A percentile compares a stretch with the other conserved stretches of the same genome.
phyloP scores from a whole-genome alignment of 64 coral and sea anemone genomes.

The Stichodactyla helianthus region DNA sequence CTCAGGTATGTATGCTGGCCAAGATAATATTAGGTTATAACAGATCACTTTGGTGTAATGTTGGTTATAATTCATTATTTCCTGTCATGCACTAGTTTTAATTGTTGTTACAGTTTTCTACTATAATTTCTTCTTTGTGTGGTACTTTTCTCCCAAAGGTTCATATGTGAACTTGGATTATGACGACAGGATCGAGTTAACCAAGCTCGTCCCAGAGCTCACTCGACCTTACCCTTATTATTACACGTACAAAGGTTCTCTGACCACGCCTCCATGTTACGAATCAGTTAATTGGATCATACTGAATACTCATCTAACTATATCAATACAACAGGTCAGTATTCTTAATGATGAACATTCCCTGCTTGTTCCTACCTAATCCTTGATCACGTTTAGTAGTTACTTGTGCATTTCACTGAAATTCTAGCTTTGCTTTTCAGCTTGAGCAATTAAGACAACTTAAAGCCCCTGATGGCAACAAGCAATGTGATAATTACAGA shows the following conservation, averaged over 20 bases:
- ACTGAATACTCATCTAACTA: constrained; percentile 13
- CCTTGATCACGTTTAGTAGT: too few relatives aligned
- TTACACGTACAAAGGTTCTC: constrained; percentile 64
- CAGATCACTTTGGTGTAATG: too few relatives aligned
- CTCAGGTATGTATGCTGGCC: background rate
- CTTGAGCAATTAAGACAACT: background rate
- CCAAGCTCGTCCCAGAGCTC: constrained; percentile 33
- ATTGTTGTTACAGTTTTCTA: too few relatives aligned
- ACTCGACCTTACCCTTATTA: constrained; percentile 12
- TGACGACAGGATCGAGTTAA: constrained; percentile 18
- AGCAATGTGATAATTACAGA: background rate
- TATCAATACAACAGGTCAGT: constrained; percentile 46
- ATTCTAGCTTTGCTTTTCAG: background rate
- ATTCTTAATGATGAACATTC: too few relatives aligned
- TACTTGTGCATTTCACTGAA: too few relatives aligned
- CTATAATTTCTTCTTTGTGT: background rate
- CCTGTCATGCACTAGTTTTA: too few relatives aligned
- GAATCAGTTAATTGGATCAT: constrained; percentile 80
- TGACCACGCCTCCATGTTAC: constrained; percentile 76
- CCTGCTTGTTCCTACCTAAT: background rate
- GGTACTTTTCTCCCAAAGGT: background rate
- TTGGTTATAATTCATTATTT: too few relatives aligned
- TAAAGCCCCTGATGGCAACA: background rate
- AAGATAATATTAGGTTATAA: too few relatives aligned
- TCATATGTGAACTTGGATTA: background rate